phyloP scores from a whole-genome alignment of 53 echinoderm and acorn worm genomes.

The Patiria pectinifera region DNA sequence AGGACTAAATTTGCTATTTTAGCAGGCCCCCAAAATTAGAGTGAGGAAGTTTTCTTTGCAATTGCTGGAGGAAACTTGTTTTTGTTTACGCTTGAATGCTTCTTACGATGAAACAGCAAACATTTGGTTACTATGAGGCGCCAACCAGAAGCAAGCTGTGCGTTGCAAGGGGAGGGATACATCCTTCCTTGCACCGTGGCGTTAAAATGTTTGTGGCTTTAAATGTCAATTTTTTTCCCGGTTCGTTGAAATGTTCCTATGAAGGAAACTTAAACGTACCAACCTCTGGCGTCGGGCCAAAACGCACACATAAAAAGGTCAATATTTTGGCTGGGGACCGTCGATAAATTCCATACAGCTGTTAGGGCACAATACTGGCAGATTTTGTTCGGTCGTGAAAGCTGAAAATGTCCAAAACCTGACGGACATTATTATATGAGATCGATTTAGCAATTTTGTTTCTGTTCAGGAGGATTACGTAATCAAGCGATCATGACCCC shows the following conservation, averaged over 20 bases:
- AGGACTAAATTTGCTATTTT: not conserved
- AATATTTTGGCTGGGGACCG: no score
- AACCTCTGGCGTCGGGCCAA: not conserved
- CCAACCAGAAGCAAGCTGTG: not conserved
- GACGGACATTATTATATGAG: no score
- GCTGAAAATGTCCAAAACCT: no score
- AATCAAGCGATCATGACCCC: no score
- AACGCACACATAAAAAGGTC: no score
- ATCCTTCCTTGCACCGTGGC: not conserved
- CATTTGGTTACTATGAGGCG: not conserved
- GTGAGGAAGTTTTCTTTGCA: not conserved
- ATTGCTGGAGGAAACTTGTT: not conserved
- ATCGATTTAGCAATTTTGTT: no score
- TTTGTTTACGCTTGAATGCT: not conserved
- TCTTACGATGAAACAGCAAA: not conserved
- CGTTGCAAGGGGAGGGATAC: not conserved
- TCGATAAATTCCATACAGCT: no score
- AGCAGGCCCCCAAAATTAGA: not conserved
- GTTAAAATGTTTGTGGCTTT: not conserved
- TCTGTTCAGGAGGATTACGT: no score
- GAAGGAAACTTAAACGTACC: not conserved
- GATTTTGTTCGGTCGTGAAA: no score
- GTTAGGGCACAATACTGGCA: no score
- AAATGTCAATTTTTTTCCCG: not conserved
- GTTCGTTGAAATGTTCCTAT: not conserved